Conservation (phyloP, 2,888 invertebrate genomes). For the Lasioglossum calceatum region DNA sequence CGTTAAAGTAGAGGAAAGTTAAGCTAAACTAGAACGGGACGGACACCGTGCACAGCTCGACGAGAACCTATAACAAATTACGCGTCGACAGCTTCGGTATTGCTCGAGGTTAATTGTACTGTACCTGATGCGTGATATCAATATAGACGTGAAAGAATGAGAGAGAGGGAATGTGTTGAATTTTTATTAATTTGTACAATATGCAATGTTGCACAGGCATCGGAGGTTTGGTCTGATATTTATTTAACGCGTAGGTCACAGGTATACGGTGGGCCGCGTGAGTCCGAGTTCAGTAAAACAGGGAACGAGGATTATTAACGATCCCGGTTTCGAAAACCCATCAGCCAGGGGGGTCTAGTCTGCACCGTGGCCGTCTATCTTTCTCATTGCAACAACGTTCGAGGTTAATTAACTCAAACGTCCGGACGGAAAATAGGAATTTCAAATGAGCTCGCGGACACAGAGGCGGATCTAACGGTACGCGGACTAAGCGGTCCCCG, state of each 20-base stretch:
- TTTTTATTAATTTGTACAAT: too few species aligned
- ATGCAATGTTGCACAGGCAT: background rate
- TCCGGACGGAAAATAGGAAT: constrained; percentile 17
- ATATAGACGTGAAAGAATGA: background rate
- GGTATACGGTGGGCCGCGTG: background rate
- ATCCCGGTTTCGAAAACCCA: background rate
- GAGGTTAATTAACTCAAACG: constrained; percentile 30
- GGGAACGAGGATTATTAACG: background rate
- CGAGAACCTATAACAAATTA: too few species aligned
- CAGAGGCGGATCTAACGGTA: too few species aligned
- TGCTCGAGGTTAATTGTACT: too few species aligned
- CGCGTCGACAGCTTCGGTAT: too few species aligned
- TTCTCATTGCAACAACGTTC: background rate
- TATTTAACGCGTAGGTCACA: background rate
- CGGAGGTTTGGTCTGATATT: background rate
- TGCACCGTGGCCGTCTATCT: background rate
- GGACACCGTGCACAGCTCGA: too few species aligned
- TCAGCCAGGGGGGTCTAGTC: background rate
- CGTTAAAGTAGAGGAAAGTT: too few species aligned
- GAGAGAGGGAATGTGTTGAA: background rate
- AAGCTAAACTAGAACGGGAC: too few species aligned
- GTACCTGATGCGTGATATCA: background rate
- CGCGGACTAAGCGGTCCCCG: too few species aligned
- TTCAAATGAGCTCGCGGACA: constrained; percentile 18
- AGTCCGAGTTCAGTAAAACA: background rate